Evolutionary conservation across 2,797 vertebrate species (phyloP).

Genomic region (Melanotaenia maccullochi): DNA sequence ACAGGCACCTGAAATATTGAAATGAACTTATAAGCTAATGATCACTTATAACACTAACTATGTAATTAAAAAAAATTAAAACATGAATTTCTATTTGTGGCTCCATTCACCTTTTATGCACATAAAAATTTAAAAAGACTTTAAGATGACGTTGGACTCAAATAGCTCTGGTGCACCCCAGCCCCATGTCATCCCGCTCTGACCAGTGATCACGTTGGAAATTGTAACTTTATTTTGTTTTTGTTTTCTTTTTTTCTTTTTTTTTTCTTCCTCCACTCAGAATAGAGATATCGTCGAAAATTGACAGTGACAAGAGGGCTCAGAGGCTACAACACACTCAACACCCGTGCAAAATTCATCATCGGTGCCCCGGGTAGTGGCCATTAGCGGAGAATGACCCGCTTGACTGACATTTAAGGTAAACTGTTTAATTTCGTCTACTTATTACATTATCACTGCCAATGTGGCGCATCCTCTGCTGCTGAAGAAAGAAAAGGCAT

Average conservation of each 20-base stretch:
- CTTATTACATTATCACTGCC: constrained; percentile 85
- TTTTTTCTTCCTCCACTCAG: constrained; percentile 74
- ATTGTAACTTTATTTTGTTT: constrained; percentile 86
- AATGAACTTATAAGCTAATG: no score
- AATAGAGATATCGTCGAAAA: constrained; percentile 99
- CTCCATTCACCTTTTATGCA: neutral
- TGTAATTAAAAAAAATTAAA: neutral
- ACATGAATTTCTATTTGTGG: neutral
- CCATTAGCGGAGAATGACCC: constrained; percentile 90
- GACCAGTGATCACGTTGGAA: constrained; percentile 72
- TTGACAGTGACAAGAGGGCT: constrained; percentile 99
- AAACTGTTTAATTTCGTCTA: constrained; percentile 91
- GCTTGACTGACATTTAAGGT: constrained; percentile 93
- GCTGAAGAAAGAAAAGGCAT: neutral
- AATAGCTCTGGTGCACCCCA: neutral
- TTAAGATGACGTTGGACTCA: neutral
- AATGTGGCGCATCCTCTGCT: constrained; percentile 19
- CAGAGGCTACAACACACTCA: constrained; percentile 93
- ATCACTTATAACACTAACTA: neutral
- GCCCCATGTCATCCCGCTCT: constrained; percentile 68
- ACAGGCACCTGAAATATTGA: neutral
- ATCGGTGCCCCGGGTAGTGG: constrained; percentile 91
- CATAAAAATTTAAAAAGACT: no score
- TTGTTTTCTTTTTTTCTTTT: neutral
- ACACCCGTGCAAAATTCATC: constrained; percentile 97